Conservation (phyloP, 2,797 vertebrate genomes). For the Clamator glandarius region DNA sequence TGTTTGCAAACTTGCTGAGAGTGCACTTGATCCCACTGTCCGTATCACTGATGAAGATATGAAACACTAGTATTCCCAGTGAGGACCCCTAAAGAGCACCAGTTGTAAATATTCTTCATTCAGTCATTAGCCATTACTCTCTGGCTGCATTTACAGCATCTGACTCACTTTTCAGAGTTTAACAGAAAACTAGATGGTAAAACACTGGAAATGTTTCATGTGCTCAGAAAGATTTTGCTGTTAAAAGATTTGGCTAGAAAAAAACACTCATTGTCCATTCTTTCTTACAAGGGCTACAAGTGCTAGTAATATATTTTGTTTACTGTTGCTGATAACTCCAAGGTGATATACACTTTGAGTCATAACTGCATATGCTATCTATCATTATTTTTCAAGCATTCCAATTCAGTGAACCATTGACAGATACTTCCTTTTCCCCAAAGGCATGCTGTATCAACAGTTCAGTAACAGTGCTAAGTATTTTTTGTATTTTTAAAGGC, state of each 20-base stretch:
- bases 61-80: not conserved
- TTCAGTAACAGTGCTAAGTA: constrained; percentile 41
- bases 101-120: not conserved
- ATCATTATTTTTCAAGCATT: constrained; percentile 58
- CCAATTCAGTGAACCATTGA: not conserved
- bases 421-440: not conserved
- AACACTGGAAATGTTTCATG: not conserved
- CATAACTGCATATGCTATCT: not conserved
- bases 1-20: not conserved
- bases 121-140: not conserved
- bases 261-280: not conserved
- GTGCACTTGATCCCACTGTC: not conserved
- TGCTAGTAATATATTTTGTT: not conserved
- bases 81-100: rapidly evolving
- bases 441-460: constrained; percentile 2
- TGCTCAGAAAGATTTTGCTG: not conserved
- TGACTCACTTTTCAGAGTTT: not conserved
- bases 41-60: not conserved
- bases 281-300: not conserved
- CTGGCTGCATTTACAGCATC: not conserved
- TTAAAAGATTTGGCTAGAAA: not conserved
- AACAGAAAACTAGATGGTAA: not conserved
- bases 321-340: constrained; percentile 1
- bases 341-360: not conserved
- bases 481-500: constrained; percentile 50